A percentile compares a stretch with the other conserved stretches of the same genome.
Evolutionary conservation across 2,113 vertebrate species (phyloP).

Genomic region (Anguilla japonica): DNA sequence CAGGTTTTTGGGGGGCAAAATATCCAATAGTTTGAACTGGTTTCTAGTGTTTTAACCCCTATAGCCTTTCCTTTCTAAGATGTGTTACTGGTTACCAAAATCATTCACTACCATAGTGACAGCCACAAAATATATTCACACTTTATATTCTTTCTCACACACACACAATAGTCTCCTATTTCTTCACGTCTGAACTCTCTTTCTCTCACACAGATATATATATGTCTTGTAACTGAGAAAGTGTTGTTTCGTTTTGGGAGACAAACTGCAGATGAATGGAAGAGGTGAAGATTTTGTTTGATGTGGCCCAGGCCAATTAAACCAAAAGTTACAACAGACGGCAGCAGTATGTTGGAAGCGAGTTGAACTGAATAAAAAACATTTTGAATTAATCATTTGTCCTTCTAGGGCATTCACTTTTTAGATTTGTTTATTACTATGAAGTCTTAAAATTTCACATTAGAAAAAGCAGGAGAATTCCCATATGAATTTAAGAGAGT

Average conservation of each 20-base stretch:
- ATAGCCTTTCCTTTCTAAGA: conserved; percentile 30
- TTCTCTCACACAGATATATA: neutral
- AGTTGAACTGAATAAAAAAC: conserved; percentile 3
- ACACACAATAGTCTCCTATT: neutral
- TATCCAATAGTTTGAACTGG: conserved; percentile 59
- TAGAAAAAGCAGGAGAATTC: conserved; percentile 10
- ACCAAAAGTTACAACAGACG: neutral
- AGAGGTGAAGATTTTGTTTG: conserved; percentile 1
- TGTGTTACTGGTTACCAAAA: conserved; percentile 44
- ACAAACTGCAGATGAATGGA: neutral
- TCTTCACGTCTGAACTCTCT: neutral
- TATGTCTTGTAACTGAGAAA: neutral
- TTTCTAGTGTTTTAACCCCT: conserved; percentile 55
- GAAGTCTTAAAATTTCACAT: conserved; percentile 6
- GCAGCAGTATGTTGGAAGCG: neutral
- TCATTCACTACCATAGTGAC: conserved; percentile 52
- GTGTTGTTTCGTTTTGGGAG: neutral
- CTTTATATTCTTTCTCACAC: neutral
- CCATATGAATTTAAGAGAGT: neutral
- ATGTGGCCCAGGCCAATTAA: conserved; percentile 7
- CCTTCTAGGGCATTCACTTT: conserved; percentile 15
- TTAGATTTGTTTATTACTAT: conserved; percentile 17
- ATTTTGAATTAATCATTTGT: conserved; percentile 19
- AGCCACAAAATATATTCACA: conserved; percentile 53
- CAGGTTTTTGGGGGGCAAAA: conserved; percentile 66